Base-by-base conservation (phyloP, 2,888 invertebrate species). In the Aporophyla lueneburgensis region DNA sequence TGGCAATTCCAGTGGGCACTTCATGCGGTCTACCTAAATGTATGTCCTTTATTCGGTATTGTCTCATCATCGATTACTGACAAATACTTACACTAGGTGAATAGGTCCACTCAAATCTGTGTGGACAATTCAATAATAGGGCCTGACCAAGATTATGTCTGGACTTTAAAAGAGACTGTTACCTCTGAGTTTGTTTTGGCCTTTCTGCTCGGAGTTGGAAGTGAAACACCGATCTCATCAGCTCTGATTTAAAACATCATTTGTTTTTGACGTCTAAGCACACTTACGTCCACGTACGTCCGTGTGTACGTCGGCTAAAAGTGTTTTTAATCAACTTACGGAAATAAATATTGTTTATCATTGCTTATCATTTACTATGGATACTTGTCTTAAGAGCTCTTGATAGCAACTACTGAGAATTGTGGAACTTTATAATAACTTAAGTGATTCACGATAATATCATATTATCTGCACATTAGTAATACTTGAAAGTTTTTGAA, bases 401-500 rank as follows among this genome's bases (percentile, higher is more conserved):
- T 49, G 40, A 12, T n/a, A 27, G n/a, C 5, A 46, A 46, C 21
- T 0, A 27, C 40, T 6, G 24, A 65, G n/a, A 72, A 56, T 53
- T 61, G 40, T 49, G n/a, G 27, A 51, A 62, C 46, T 40, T 33
- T 27, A 27, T 33, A 21, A n/a, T 49, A 54, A 24, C 21, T 65
- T 21, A 54, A 72, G 73, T 49, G 65, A 24, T 54, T 62, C 1
- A 24, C 24, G 16, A 62, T 46, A 33, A 33, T 33, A 66, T 67
- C 62, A 9, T 51, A 27, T 63, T 43, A 43, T 43, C 43, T 43
- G 16, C 2, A 24, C 3, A 5, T 43, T 51, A 74, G 27, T 69
- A 54, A 24, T 54, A 12, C n/a, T 74, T 24, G 24, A 53, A 40
- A 5, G 43, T n/a, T 53, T 53, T 53, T 80, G 27, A 65, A 74